Evolutionary conservation across 2,888 invertebrate genomes (phyloP).

Genomic region (Eupithecia centaureata): DNA sequence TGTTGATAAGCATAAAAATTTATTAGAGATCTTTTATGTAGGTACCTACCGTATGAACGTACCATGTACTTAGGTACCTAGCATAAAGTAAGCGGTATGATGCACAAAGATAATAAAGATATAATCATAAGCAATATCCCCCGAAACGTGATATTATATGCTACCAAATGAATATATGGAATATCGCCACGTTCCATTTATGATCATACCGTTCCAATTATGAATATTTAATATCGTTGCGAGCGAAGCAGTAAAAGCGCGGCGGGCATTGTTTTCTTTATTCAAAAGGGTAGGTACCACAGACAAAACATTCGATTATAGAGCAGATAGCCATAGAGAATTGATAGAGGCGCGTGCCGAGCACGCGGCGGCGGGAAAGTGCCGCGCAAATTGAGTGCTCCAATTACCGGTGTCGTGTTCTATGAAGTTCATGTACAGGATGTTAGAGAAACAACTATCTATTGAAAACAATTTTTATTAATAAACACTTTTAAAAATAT

Average conservation of each 20-base stretch:
- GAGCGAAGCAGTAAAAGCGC: constrained; percentile 46
- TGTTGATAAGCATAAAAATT: neutral
- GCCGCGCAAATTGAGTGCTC: constrained; percentile 82
- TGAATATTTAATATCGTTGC: constrained; percentile 44
- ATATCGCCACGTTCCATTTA: constrained; percentile 6
- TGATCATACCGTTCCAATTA: constrained; percentile 35
- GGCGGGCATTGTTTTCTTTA: constrained; percentile 58
- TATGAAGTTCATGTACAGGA: constrained; percentile 48
- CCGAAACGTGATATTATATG: constrained; percentile 28
- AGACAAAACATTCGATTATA: constrained; percentile 69
- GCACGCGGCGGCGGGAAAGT: constrained; percentile 65
- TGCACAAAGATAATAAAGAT: constrained; percentile 12
- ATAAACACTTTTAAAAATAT: neutral
- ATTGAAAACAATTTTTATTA: neutral
- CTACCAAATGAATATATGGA: constrained; percentile 5
- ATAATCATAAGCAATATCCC: constrained; percentile 14
- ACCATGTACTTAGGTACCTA: neutral
- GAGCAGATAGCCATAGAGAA: constrained; percentile 66
- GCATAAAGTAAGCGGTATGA: neutral
- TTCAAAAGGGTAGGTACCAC: constrained; percentile 60
- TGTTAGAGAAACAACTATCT: constrained; percentile 27
- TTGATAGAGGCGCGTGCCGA: constrained; percentile 62
- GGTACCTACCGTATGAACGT: neutral
- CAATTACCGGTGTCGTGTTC: constrained; percentile 78
- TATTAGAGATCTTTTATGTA: too few relatives aligned